Percentiles rank a stretch among this genome's conserved stretches.
Conservation (phyloP, 2,113 vertebrate genomes). For the Eurypyga helias region DNA sequence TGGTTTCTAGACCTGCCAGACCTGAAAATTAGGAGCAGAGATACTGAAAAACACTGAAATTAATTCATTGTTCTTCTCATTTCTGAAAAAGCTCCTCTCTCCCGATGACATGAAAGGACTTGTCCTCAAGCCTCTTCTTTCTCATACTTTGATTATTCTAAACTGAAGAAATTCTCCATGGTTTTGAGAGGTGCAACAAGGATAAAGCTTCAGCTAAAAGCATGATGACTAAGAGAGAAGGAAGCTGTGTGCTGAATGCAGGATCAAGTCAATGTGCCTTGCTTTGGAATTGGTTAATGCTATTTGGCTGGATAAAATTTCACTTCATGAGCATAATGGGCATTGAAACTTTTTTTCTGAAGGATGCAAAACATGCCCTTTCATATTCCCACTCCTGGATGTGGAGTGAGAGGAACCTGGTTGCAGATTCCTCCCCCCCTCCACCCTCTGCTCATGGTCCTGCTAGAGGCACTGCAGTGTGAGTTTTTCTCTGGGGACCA, state of each 20-base stretch:
- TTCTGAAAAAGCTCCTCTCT: not conserved
- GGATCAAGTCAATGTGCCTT: not conserved
- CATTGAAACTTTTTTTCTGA: not conserved
- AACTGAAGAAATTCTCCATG: constrained; percentile 20
- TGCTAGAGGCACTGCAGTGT: not conserved
- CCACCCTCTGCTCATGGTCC: not conserved
- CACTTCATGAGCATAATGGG: constrained; percentile 1
- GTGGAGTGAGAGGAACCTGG: not conserved
- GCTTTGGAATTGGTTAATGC: constrained; percentile 25
- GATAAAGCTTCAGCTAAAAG: constrained; percentile 19
- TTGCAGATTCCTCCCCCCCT: not conserved
- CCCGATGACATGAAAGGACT: not conserved
- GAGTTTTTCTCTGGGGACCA: not conserved
- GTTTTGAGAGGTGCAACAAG: constrained; percentile 27
- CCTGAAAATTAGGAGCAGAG: constrained; percentile 15
- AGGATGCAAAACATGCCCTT: not conserved
- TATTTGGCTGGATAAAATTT: constrained; percentile 31
- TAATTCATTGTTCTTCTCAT: not conserved
- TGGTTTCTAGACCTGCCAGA: not conserved
- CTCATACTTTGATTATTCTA: not conserved
- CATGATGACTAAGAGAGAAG: constrained; percentile 22
- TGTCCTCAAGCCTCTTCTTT: not conserved
- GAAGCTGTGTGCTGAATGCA: constrained; percentile 22
- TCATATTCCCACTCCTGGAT: not conserved
- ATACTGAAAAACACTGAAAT: not conserved